Evolutionary conservation across 2,888 invertebrate species (phyloP), one percentile per base, ranked within the genome.

Genomic region (Piscicola geometra): DNA sequence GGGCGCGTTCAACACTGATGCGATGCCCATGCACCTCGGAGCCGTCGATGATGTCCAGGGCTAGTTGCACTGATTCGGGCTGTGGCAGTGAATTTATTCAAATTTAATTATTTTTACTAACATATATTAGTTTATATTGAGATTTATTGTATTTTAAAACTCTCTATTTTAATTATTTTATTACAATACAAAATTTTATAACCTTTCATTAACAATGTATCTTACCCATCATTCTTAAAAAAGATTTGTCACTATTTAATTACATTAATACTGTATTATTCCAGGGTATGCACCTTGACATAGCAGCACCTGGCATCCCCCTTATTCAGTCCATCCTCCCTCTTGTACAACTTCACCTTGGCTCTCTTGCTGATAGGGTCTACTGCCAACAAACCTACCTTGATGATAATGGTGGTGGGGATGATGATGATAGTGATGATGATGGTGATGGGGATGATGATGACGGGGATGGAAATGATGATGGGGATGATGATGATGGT

Each of bases 261-360:
- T n/a, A n/a, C n/a, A n/a, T n/a, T n/a, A n/a, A n/a, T n/a, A n/a
- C n/a, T n/a, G n/a, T n/a, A n/a, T n/a, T n/a, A n/a, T n/a, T n/a
- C n/a, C n/a, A n/a, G n/a, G n/a, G n/a, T n/a, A 35, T 18, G 86
- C 84, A 93, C 92, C 89, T 93, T 94, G 73, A 98, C 93, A 83
- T 95, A 98, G 79, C 94, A 93, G 85, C 98, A 98, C 67, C 94
- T 87, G 18, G 93, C 99, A 88, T 99, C 98, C 15, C 99, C 99
- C 87, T 99, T 99, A 47, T 92, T 88, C 78, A 90, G 88, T 3
- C 89, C 89, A 79, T 93, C 90, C 0, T 91, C 90, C 82, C 94
- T 93, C 80, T 89, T 89, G 85, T 99, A 99, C 50, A 99, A 86
- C 87, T 98, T 98, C 0, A 96, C 87, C 86, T 94, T 97, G 85